Conservation (phyloP, 2,888 invertebrate genomes). For the Caenorhabditis japonica region DNA sequence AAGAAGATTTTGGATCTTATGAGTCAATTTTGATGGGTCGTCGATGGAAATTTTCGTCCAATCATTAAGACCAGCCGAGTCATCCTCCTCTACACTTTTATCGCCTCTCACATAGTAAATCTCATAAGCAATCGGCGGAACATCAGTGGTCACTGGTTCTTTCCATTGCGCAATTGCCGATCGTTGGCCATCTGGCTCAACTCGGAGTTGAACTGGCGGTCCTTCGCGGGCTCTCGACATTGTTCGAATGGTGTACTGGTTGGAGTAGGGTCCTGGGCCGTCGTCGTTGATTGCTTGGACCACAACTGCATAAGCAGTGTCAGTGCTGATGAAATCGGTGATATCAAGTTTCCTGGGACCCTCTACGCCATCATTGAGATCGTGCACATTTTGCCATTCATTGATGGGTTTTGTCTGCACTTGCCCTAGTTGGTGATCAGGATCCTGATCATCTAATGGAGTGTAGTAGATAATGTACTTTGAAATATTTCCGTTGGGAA, state of each 20-base stretch:
- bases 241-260: conserved; percentile 73
- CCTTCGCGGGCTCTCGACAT: conserved; percentile 75
- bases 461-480: conserved; percentile 77
- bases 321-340: conserved; percentile 72
- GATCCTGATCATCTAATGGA: conserved; percentile 75
- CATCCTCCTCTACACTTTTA: conserved; percentile 75
- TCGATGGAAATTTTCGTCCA: conserved; percentile 69
- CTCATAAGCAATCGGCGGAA: conserved; percentile 72
- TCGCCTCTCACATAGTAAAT: conserved; percentile 74
- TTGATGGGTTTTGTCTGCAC: conserved; percentile 73
- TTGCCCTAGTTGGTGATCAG: conserved; percentile 73
- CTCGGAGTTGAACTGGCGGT: conserved; percentile 73
- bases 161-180: conserved; percentile 73
- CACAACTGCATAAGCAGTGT: conserved; percentile 76
- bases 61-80: conserved; percentile 64
- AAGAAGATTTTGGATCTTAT: conserved; percentile 69
- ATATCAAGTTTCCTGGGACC: conserved; percentile 61
- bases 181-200: conserved; percentile 73
- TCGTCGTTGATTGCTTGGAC: conserved; percentile 76
- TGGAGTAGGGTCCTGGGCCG: conserved; percentile 76
- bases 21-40: conserved; percentile 65
- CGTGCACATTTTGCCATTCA: conserved; percentile 73
- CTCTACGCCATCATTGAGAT: conserved; percentile 57
- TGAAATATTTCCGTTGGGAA: conserved; percentile 75
- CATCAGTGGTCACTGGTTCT: conserved; percentile 67